These are phyloP conservation scores for Atethmia centrago DNA, from an alignment of 2,888 invertebrate species.

Conservation along the genomic window DNA sequence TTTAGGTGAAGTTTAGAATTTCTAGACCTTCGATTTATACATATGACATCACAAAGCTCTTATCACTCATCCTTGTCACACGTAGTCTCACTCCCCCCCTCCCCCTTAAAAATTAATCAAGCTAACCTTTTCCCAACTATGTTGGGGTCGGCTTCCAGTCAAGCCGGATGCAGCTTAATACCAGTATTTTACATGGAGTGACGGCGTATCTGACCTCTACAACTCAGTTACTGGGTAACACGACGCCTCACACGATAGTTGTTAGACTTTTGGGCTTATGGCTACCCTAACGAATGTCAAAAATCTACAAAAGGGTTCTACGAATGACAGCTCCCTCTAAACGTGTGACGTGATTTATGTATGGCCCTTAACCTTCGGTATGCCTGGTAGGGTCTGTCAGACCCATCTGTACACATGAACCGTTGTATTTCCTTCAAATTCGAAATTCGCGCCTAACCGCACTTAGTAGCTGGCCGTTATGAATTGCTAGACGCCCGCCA, in stretches of 20 bases:
- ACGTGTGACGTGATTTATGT: constrained; percentile 5
- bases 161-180: not conserved
- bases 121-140: not conserved
- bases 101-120: not conserved
- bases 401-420: no score
- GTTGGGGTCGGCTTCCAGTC: not conserved
- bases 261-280: not conserved
- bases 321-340: not conserved
- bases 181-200: not conserved
- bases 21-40: not conserved
- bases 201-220: not conserved
- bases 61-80: not conserved
- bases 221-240: not conserved
- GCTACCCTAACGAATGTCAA: not conserved
- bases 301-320: not conserved
- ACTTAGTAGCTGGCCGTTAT: no score
- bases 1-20: not conserved
- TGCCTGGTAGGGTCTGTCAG: no score
- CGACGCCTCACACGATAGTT: no score
- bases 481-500: no score
- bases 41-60: not conserved
- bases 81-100: not conserved
- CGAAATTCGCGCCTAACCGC: no score
- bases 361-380: no score
- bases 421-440: no score